Evolutionary conservation across 2,888 invertebrate genomes (phyloP).

Genomic region (Polymixis flavicincta): DNA sequence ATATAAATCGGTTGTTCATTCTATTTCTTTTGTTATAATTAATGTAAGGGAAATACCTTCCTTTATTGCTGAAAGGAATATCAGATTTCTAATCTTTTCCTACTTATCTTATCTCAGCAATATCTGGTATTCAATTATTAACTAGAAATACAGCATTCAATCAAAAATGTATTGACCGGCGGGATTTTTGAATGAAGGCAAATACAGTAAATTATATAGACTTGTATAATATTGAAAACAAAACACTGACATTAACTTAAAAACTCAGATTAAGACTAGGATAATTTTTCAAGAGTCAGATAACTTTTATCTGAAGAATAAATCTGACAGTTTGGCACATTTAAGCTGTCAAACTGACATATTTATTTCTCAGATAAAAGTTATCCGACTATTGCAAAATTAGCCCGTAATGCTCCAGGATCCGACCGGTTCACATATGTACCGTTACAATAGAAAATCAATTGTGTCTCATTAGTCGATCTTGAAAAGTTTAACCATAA

Average conservation of each 20-base stretch:
- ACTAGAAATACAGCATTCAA: background rate
- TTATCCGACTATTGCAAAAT: too few relatives aligned
- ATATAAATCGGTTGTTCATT: background rate
- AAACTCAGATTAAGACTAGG: background rate
- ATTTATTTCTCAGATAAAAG: too few relatives aligned
- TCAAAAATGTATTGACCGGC: background rate
- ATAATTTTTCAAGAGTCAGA: too few relatives aligned
- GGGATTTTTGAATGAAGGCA: background rate
- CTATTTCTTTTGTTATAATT: background rate
- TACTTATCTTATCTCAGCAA: background rate
- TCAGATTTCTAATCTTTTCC: background rate
- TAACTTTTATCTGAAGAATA: too few relatives aligned
- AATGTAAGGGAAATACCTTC: background rate
- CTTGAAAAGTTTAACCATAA: too few relatives aligned
- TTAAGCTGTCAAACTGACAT: too few relatives aligned
- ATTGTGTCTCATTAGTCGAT: too few relatives aligned
- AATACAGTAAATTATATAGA: background rate
- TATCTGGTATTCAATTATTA: background rate
- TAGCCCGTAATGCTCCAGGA: too few relatives aligned
- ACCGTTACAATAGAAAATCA: too few relatives aligned
- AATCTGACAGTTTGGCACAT: too few relatives aligned
- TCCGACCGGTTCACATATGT: too few relatives aligned
- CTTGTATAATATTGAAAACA: background rate
- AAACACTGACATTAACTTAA: background rate
- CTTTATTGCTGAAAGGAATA: background rate